Evolutionary conservation across 1,140 invertebrate species (phyloP).

Genomic region (Zaprionus nigranus): DNA sequence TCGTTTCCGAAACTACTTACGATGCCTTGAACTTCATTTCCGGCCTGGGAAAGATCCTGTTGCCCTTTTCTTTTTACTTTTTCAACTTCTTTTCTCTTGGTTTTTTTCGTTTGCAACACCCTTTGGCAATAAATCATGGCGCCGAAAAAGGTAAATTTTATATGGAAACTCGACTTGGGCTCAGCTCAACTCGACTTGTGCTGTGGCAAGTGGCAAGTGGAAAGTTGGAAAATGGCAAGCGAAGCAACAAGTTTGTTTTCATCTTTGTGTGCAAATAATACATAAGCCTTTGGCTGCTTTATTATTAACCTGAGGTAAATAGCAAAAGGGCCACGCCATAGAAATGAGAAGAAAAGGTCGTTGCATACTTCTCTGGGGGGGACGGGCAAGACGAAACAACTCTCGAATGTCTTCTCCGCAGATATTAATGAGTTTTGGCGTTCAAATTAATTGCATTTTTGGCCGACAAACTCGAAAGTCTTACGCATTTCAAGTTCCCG

Average conservation of each 20-base stretch:
- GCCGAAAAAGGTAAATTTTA: conserved; percentile 53
- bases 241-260: conserved; percentile 81
- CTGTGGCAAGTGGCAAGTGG: conserved; percentile 30
- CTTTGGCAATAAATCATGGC: conserved; percentile 78
- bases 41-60: conserved; percentile 41
- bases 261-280: conserved; percentile 75
- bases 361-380: conserved; percentile 22
- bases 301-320: conserved; percentile 81
- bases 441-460: conserved; percentile 81
- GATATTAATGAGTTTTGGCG: conserved; percentile 82
- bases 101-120: conserved; percentile 54
- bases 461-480: conserved; percentile 57
- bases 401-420: conserved; percentile 43
- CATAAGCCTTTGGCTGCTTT: conserved; percentile 73
- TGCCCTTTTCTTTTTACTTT: conserved; percentile 40
- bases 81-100: conserved; percentile 32
- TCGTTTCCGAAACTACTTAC: conserved; percentile 77
- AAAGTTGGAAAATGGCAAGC: conserved; percentile 7
- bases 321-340: conserved; percentile 60
- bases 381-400: conserved; percentile 4
- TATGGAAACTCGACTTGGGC: conserved; percentile 39
- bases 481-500: conserved; percentile 57
- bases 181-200: conserved; percentile 20
- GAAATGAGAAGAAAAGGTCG: conserved; percentile 54
- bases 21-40: conserved; percentile 79